Evolutionary conservation across 2,113 vertebrate genomes (phyloP).

Genomic region (Tyrannus savana): DNA sequence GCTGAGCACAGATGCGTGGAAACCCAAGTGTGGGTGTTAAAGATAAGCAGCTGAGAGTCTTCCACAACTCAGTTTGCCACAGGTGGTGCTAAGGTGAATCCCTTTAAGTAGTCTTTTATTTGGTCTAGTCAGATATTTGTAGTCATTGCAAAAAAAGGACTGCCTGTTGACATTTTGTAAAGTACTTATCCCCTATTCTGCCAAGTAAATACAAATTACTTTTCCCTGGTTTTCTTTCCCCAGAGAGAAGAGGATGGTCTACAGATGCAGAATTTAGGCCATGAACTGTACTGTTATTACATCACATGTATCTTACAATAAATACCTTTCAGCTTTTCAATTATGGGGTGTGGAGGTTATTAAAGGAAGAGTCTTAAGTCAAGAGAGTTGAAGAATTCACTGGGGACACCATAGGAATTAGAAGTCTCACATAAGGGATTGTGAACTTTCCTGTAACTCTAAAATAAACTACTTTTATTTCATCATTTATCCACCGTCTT

Average conservation of each 20-base stretch:
- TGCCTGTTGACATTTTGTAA: not conserved
- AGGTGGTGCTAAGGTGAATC: not conserved
- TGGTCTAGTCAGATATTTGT: not conserved
- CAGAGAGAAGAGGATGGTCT: not conserved
- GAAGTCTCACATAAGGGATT: not conserved
- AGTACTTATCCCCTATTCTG: not conserved
- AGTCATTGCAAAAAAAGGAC: not conserved
- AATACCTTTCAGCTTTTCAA: not conserved
- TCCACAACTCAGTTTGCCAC: not conserved
- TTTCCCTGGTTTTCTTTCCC: not conserved
- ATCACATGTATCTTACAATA: not conserved
- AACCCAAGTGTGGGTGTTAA: not conserved
- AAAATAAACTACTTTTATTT: not conserved
- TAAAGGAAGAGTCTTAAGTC: not conserved
- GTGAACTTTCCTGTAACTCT: not conserved
- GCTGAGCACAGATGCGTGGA: not conserved
- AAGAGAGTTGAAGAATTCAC: not conserved
- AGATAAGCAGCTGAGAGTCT: not conserved
- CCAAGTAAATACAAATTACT: not conserved
- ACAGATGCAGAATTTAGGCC: not conserved
- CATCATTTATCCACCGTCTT: not conserved
- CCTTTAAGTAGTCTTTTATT: not conserved
- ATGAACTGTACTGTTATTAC: not conserved
- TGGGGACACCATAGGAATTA: fast-evolving
- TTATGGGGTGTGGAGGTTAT: not conserved